Evolutionary conservation across 2,113 vertebrate species (phyloP).

Genomic region (Etheostoma spectabile): DNA sequence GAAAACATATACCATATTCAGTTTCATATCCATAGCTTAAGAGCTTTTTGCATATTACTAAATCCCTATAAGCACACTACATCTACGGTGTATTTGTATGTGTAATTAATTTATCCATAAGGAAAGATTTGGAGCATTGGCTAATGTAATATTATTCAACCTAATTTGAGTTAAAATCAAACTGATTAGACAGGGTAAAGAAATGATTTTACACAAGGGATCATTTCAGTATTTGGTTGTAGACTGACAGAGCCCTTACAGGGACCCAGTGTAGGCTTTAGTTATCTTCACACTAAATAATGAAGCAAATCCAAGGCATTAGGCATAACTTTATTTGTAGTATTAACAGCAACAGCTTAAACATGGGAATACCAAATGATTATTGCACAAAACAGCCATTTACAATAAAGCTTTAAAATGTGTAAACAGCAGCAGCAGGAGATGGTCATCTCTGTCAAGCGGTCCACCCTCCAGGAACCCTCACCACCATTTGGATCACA

Average conservation of each 20-base stretch:
- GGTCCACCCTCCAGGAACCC: slow-evolving; percentile 60
- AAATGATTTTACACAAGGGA: neutral
- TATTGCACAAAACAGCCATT: neutral
- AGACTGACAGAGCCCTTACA: neutral
- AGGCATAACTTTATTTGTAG: neutral
- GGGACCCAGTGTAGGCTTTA: neutral
- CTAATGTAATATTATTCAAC: neutral
- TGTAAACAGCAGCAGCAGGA: neutral
- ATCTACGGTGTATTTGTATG: neutral
- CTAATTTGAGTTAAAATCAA: neutral
- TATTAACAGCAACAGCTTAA: neutral
- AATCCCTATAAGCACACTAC: neutral
- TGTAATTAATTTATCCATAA: no score
- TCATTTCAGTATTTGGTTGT: neutral
- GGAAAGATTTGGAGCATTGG: neutral
- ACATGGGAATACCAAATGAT: neutral
- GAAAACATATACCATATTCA: neutral
- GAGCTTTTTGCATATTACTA: neutral
- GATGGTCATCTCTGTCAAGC: neutral
- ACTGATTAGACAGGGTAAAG: neutral
- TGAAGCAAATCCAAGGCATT: neutral
- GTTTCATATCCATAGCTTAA: neutral
- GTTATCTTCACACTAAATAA: neutral
- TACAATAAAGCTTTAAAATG: rapidly evolving
- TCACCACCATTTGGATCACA: slow-evolving; percentile 45